These are phyloP conservation scores for Crypturellus undulatus DNA, from an alignment of 2,113 vertebrate genomes.

Conservation along the genomic window DNA sequence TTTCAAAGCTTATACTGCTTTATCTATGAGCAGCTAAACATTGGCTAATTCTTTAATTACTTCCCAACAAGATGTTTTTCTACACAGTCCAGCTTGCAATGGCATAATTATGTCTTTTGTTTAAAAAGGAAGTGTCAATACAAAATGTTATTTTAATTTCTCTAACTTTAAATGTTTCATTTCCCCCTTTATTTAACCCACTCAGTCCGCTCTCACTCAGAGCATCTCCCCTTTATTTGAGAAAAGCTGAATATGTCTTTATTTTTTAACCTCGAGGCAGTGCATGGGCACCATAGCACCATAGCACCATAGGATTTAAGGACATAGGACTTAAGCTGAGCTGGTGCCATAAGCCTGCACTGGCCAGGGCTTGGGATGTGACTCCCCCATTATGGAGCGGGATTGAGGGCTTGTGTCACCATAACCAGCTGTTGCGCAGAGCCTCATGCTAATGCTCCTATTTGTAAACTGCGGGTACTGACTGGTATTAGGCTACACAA, in stretches of 20 bases:
- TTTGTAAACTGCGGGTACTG: too few relatives aligned
- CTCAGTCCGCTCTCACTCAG: not conserved
- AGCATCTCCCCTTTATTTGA: not conserved
- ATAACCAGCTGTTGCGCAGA: too few relatives aligned
- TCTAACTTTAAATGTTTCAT: not conserved
- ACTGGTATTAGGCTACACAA: not conserved
- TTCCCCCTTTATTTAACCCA: not conserved
- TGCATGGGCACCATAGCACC: not conserved
- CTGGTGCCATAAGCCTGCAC: not conserved
- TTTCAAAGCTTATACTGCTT: constrained; percentile 50
- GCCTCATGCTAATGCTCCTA: too few relatives aligned
- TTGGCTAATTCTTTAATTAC: constrained; percentile 63
- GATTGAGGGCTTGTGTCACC: too few relatives aligned
- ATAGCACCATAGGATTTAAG: too few relatives aligned
- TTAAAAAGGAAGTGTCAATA: constrained; percentile 44
- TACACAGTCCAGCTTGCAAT: constrained; percentile 17
- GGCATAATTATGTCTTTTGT: constrained; percentile 25
- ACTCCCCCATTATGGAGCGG: not conserved
- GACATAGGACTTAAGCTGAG: not conserved
- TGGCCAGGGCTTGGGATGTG: too few relatives aligned
- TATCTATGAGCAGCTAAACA: constrained; percentile 46
- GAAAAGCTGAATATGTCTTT: not conserved
- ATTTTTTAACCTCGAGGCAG: not conserved
- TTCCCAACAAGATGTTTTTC: constrained; percentile 34
- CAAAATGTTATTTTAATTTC: constrained; percentile 41